Conservation (phyloP, 2,888 invertebrate genomes). For the Cantharis rustica region DNA sequence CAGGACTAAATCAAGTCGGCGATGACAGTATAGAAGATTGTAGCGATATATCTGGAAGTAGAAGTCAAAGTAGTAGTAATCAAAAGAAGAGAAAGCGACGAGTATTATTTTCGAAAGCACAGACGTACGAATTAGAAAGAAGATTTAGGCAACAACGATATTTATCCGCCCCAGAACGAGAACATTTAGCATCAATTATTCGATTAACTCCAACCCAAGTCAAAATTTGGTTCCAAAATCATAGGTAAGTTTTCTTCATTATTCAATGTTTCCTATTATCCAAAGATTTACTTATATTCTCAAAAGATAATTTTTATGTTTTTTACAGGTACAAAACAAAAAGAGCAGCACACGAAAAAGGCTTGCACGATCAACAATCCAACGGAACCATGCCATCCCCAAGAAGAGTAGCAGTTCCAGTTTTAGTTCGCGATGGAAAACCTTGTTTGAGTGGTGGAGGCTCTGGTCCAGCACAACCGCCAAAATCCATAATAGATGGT, state of each 20-base stretch:
- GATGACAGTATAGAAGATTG: constrained; percentile 23
- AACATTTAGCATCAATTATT: constrained; percentile 94
- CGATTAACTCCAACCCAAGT: constrained; percentile 96
- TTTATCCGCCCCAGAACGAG: constrained; percentile 95
- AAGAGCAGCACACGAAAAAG: constrained; percentile 94
- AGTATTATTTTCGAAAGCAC: constrained; percentile 96
- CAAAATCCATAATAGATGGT: constrained; percentile 43
- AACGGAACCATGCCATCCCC: constrained; percentile 71
- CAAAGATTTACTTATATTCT: too few species aligned
- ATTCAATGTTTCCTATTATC: too few species aligned
- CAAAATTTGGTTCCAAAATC: constrained; percentile 99
- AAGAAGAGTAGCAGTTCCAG: constrained; percentile 90
- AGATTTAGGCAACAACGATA: constrained; percentile 96
- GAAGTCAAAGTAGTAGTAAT: constrained; percentile 52
- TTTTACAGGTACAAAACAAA: constrained; percentile 87
- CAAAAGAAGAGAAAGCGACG: constrained; percentile 94
- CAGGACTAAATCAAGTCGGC: constrained; percentile 16
- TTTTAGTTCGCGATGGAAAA: constrained; percentile 91
- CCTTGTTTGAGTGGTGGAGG: constrained; percentile 73
- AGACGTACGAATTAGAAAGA: constrained; percentile 94
- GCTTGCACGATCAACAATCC: constrained; percentile 64
- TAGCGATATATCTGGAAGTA: constrained; percentile 31
- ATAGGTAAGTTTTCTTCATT: constrained; percentile 60
- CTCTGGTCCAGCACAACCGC: constrained; percentile 37
- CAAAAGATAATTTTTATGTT: too few species aligned